Evolutionary conservation across 2,113 vertebrate genomes (phyloP).

Genomic region (Cettia cetti): DNA sequence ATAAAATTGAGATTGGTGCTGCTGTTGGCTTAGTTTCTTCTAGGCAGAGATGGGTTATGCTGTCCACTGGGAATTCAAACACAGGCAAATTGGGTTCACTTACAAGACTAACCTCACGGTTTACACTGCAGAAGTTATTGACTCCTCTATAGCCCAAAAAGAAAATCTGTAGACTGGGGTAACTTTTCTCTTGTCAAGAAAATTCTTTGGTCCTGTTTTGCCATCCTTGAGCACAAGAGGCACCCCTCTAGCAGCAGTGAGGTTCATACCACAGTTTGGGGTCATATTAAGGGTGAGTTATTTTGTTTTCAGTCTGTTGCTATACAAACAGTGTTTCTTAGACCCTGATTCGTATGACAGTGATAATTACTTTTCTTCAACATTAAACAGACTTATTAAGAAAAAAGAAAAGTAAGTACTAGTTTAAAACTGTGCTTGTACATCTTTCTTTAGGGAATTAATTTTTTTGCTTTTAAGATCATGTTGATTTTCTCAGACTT

Average conservation of each 20-base stretch:
- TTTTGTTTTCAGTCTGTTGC: background rate
- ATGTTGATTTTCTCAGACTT: background rate
- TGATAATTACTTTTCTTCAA: background rate
- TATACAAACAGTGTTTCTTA: background rate
- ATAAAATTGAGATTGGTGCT: constrained; percentile 39
- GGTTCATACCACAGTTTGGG: background rate
- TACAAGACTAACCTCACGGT: background rate
- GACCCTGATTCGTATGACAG: background rate
- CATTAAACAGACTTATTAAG: background rate
- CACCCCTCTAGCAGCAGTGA: background rate
- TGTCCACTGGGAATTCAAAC: constrained; percentile 13
- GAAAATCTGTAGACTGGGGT: background rate
- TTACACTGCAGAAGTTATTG: background rate
- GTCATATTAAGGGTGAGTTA: background rate
- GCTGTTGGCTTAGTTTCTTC: constrained; percentile 48
- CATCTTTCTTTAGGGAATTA: background rate
- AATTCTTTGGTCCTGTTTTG: background rate
- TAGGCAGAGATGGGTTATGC: background rate
- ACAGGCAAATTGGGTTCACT: background rate
- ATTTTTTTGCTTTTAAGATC: background rate
- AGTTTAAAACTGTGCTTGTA: background rate
- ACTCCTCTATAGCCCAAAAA: background rate
- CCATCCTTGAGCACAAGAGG: background rate
- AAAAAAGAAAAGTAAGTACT: background rate
- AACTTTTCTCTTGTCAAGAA: background rate